Percentiles rank a stretch among this genome's conserved stretches.
Conservation (phyloP, 2,113 vertebrate genomes). For the Noturus placidus region DNA sequence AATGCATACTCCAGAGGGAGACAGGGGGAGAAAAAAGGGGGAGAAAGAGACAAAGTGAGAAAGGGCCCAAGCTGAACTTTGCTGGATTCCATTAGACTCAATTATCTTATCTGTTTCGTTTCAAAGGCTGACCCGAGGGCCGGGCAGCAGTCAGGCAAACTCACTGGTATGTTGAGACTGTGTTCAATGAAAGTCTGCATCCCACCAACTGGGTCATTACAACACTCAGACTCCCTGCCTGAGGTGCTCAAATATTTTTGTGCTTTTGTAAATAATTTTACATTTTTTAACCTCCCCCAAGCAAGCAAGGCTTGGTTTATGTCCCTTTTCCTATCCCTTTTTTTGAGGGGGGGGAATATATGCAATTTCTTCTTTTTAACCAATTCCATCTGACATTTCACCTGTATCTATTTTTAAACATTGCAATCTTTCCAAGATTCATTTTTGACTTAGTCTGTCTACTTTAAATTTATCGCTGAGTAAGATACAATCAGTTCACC, state of each 20-base stretch:
- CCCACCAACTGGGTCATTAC: slow-evolving; percentile 94
- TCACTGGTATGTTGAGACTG: slow-evolving; percentile 92
- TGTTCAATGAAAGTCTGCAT: slow-evolving; percentile 85
- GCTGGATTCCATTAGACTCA: slow-evolving; percentile 99
- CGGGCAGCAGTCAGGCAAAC: slow-evolving; percentile 86
- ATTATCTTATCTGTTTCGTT: slow-evolving; percentile 99
- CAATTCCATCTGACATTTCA: slow-evolving; percentile 20
- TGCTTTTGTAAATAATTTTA: slow-evolving; percentile 98
- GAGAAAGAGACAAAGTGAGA: slow-evolving; percentile 68
- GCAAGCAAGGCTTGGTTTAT: slow-evolving; percentile 74
- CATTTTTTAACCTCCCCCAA: slow-evolving; percentile 83
- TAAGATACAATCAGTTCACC: slow-evolving; percentile 19
- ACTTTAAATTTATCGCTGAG: neutral
- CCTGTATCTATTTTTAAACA: slow-evolving; percentile 26
- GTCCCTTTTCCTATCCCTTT: neutral
- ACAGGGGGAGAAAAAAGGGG: slow-evolving; percentile 52
- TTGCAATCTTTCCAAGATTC: neutral
- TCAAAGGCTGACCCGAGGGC: slow-evolving; percentile 92
- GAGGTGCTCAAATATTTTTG: slow-evolving; percentile 97
- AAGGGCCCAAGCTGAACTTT: slow-evolving; percentile 70
- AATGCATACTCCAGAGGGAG: slow-evolving; percentile 92
- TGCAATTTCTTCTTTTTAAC: neutral
- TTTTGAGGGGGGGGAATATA: neutral
- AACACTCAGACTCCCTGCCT: slow-evolving; percentile 92
- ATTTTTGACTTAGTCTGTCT: neutral